phyloP scores from a whole-genome alignment of 1,140 invertebrate species.

The Habropoda laboriosa region DNA sequence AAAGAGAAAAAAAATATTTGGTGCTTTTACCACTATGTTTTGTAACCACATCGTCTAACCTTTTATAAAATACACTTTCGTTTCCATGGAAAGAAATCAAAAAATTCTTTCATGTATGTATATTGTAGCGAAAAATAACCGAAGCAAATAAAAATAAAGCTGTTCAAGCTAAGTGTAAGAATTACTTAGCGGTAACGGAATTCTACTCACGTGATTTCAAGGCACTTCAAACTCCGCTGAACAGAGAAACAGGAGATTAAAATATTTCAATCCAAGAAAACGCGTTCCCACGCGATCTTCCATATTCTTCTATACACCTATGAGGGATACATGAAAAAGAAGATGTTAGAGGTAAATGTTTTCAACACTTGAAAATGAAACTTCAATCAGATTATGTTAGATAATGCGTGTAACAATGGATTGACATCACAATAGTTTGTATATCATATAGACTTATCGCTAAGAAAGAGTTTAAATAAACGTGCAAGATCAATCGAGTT shows the following conservation, averaged over 20 bases:
- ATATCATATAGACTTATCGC: not conserved
- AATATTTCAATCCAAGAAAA: slow-evolving; percentile 71
- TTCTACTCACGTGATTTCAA: slow-evolving; percentile 71
- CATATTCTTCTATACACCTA: slow-evolving; percentile 76
- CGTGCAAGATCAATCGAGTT: not conserved
- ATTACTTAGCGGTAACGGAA: slow-evolving; percentile 13
- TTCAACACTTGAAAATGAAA: not conserved
- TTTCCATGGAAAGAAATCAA: not conserved
- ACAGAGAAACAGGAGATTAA: slow-evolving; percentile 68
- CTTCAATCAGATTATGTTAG: not conserved
- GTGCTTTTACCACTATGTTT: not conserved
- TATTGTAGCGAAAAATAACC: not conserved
- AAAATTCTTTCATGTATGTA: not conserved
- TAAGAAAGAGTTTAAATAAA: slow-evolving; percentile 7
- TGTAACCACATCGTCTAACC: not conserved
- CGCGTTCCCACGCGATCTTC: slow-evolving; percentile 72
- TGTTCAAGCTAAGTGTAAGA: slow-evolving; percentile 7
- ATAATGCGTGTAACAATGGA: not conserved
- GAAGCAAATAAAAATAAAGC: not conserved
- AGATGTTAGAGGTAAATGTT: slow-evolving; percentile 48
- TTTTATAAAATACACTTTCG: no score
- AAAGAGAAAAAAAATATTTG: no score
- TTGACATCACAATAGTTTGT: no score
- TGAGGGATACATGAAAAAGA: slow-evolving; percentile 68
- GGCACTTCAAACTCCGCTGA: slow-evolving; percentile 70